Evolutionary conservation across 2,888 invertebrate genomes (phyloP).

Genomic region (Plemyria rubiginata): DNA sequence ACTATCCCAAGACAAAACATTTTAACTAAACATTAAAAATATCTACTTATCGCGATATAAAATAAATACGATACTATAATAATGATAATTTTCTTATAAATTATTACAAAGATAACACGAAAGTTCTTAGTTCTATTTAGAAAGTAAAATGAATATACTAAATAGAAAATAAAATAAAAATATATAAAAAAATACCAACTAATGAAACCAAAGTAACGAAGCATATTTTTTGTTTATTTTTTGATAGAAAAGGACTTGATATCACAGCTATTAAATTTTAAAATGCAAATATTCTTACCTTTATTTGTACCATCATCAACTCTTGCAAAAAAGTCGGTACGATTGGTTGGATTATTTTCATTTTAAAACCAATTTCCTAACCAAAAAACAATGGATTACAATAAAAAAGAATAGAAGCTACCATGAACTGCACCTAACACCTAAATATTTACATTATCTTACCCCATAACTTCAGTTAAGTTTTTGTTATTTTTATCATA

Average conservation of each 20-base stretch:
- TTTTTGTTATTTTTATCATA: slow-evolving; percentile 47
- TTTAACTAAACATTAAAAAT: slow-evolving; percentile 57
- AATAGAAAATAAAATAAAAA: slow-evolving; percentile 11
- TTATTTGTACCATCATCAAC: slow-evolving; percentile 28
- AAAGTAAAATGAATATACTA: slow-evolving; percentile 46
- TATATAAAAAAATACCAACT: slow-evolving; percentile 2
- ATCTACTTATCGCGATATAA: slow-evolving; percentile 51
- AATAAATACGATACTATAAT: slow-evolving; percentile 68
- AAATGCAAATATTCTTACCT: slow-evolving; percentile 23
- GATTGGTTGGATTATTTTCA: slow-evolving; percentile 15
- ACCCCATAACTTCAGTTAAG: slow-evolving; percentile 44
- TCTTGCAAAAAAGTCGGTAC: not conserved
- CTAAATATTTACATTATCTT: slow-evolving; percentile 46
- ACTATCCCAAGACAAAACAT: slow-evolving; percentile 66
- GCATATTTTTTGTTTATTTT: slow-evolving; percentile 52
- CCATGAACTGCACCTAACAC: not conserved
- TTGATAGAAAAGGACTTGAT: slow-evolving; percentile 64
- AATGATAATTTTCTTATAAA: slow-evolving; percentile 55
- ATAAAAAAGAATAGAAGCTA: slow-evolving; percentile 1
- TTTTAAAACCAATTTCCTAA: slow-evolving; percentile 52
- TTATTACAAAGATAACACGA: slow-evolving; percentile 58
- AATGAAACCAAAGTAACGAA: slow-evolving; percentile 41
- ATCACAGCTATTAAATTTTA: slow-evolving; percentile 80
- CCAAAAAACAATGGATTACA: slow-evolving; percentile 1
- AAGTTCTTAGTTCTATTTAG: slow-evolving; percentile 74